Evolutionary conservation across 2,888 invertebrate genomes (phyloP).

Genomic region (Ectemnius cavifrons): DNA sequence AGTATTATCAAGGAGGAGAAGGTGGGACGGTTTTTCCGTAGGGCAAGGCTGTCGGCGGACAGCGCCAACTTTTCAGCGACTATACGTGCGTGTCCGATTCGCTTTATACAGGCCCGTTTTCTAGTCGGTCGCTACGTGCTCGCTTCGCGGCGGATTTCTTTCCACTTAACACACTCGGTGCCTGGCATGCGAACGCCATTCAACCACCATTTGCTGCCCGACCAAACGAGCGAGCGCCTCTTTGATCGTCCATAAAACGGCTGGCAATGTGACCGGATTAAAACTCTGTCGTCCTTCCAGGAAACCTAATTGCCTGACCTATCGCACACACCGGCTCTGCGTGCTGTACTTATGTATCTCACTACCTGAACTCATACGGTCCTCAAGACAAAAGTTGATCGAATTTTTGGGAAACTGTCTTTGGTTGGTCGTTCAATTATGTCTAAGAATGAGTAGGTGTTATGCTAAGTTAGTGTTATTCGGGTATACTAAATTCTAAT

Average conservation of each 20-base stretch:
- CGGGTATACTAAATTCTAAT: no score
- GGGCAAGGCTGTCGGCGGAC: not conserved
- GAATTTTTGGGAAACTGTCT: no score
- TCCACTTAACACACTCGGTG: conserved; percentile 42
- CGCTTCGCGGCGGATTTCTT: conserved; percentile 32
- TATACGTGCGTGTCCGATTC: conserved; percentile 32
- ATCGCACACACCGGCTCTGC: no score
- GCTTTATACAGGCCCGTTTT: conserved; percentile 24
- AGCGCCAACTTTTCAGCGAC: conserved; percentile 15
- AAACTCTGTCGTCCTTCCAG: not conserved
- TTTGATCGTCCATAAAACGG: conserved; percentile 8
- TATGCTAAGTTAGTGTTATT: no score
- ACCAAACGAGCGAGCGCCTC: conserved; percentile 6
- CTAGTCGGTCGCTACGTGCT: conserved; percentile 20
- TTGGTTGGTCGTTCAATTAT: no score
- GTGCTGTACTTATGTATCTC: no score
- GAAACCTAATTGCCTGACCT: no score
- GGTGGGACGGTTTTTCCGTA: conserved; percentile 1
- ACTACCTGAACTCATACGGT: no score
- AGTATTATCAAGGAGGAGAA: not conserved
- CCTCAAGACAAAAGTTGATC: no score
- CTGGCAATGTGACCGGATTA: conserved; percentile 20
- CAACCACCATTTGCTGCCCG: conserved; percentile 20
- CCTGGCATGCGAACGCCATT: conserved; percentile 20
- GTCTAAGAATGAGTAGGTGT: no score